These are phyloP conservation scores for Batillaria attramentaria DNA, from an alignment of 1,140 invertebrate species.

Conservation along the genomic window DNA sequence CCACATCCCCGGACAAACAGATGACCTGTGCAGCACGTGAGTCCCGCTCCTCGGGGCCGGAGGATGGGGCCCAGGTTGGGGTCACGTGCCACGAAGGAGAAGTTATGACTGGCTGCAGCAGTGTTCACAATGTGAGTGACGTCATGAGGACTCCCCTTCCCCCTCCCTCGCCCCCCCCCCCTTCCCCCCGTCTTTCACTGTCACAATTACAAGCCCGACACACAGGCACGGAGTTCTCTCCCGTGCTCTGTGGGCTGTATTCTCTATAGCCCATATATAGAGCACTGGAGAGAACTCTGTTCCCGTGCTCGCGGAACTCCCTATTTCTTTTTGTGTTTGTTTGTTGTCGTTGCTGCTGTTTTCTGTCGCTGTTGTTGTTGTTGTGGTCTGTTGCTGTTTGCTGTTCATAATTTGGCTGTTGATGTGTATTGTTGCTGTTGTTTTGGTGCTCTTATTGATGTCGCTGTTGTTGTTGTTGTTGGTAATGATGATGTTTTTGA, in stretches of 20 bases:
- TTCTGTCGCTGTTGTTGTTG: background rate
- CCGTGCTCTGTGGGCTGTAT: background rate
- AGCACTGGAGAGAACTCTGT: background rate
- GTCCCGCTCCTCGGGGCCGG: background rate
- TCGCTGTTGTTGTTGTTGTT: too few relatives aligned
- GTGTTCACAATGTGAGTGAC: background rate
- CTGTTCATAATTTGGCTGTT: too few relatives aligned
- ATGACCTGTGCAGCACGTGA: background rate
- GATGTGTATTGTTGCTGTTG: too few relatives aligned
- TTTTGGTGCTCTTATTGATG: too few relatives aligned
- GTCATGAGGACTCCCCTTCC: too few relatives aligned
- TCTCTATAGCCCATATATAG: background rate
- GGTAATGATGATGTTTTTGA: too few relatives aligned
- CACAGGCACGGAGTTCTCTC: background rate
- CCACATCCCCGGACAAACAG: background rate
- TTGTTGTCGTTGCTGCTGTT: too few relatives aligned
- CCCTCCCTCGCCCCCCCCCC: too few relatives aligned
- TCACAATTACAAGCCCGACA: background rate
- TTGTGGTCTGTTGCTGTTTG: background rate
- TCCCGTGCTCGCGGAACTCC: background rate
- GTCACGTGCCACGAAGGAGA: conserved; percentile 12
- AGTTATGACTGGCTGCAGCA: conserved; percentile 23
- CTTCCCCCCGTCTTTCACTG: background rate
- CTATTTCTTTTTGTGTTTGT: too few relatives aligned
- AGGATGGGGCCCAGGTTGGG: background rate